Conservation (phyloP, 1,140 invertebrate species). For the Diprion similis region DNA sequence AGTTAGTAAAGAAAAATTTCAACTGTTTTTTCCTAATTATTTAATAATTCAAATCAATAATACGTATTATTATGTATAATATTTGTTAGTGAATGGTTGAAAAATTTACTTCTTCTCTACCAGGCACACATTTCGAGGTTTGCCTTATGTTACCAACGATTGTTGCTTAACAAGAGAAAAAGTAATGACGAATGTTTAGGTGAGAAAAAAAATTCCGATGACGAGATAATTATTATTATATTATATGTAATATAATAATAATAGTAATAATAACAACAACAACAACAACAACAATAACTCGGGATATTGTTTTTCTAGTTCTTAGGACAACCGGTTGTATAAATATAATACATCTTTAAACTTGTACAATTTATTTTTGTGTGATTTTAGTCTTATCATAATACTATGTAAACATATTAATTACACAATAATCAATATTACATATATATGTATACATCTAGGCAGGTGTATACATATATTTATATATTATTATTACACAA, state of each 20-base stretch:
- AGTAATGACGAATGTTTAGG: no score
- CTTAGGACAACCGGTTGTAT: neutral
- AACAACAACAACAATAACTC: no score
- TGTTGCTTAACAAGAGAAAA: no score
- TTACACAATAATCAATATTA: neutral
- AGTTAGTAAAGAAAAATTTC: neutral
- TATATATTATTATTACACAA: no score
- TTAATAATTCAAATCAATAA: no score
- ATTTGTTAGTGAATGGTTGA: no score
- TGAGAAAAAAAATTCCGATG: neutral
- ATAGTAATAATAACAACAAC: no score
- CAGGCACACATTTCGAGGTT: no score
- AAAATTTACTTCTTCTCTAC: no score
- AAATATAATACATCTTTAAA: neutral
- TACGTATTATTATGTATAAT: no score
- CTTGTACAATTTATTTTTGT: constrained; percentile 8
- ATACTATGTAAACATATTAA: neutral
- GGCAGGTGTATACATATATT: no score
- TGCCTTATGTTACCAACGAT: no score
- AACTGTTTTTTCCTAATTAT: neutral
- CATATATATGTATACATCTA: neutral
- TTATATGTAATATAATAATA: neutral
- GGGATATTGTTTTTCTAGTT: neutral
- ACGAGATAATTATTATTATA: neutral
- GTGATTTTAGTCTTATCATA: neutral